Base-by-base conservation (phyloP, 2,888 invertebrate genomes). In the Eilema griseolum region DNA sequence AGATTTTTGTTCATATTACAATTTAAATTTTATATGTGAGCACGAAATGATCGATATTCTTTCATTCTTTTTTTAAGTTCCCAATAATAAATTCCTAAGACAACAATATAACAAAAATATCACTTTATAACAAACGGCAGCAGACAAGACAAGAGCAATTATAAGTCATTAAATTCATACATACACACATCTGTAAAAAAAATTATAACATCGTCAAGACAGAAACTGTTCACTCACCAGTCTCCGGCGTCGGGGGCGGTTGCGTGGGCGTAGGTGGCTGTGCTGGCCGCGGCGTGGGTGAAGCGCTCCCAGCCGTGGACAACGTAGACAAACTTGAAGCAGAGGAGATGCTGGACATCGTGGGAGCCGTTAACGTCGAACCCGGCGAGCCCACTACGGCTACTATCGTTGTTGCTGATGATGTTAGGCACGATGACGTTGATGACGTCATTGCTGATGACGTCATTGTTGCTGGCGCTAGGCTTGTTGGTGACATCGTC, bases 211-310 rank as follows among this genome's bases (percentile, higher is more conserved):
- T 23, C 7, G 10, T 56, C 10, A 24, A 56, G 23, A 23, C 12
- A 57, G 3, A n/a, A 59, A 59, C n/a, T 59, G 5, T 26, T n/a
- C 31, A 89, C 92, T 89, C 61, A 94, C 94, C 93, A 71, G 93
- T 82, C 71, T 94, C 94, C 0, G 92, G 92, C 68, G 92, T 92
- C 46, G 92, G 89, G 76, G 89, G 89, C 37, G 88, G 90, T 74
- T 88, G 92, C 71, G 91, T 90, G 72, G 91, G 91, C 79, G 92
- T 91, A 68, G 91, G 88, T 72, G 93, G 89, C 71, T 88, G 90
- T 3, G 91, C 89, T 2, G 92, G 91, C 83, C 88, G 90, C 72
- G 92, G 91, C 78, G 90, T 91, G 60, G 90, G 89, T 75, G 92
- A 90, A 66, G 89, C 87, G 76, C 90, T 88, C 74, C 87, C 79